A percentile compares a stretch with the other conserved stretches of the same genome.
These are phyloP conservation scores for Hartigia nigra DNA, from an alignment of 2,888 invertebrate species.

Conservation along the genomic window DNA sequence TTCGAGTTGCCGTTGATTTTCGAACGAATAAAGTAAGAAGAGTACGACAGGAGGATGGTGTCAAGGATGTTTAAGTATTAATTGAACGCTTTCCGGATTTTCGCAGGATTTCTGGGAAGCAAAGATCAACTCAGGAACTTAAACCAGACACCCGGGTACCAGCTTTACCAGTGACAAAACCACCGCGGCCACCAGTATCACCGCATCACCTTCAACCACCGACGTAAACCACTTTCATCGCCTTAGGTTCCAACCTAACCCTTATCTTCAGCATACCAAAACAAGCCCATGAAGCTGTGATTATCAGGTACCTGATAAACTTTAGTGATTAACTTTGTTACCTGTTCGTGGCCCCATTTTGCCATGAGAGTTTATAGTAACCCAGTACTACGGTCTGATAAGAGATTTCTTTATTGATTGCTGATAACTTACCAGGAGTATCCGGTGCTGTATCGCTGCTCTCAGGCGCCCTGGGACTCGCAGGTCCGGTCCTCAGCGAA, in stretches of 20 bases:
- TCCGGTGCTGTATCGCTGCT: slow-evolving; percentile 48
- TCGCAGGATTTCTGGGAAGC: background rate
- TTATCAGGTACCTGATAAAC: background rate
- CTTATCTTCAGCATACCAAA: background rate
- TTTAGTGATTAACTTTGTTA: background rate
- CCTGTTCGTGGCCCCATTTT: background rate
- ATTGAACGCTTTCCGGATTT: slow-evolving; percentile 44
- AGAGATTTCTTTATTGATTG: background rate
- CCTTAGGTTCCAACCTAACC: background rate
- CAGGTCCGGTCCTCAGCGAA: slow-evolving; percentile 42
- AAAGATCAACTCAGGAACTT: slow-evolving; percentile 19
- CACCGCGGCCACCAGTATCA: background rate
- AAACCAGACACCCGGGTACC: slow-evolving; percentile 16
- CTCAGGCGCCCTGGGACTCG: slow-evolving; percentile 44
- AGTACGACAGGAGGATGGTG: slow-evolving; percentile 14
- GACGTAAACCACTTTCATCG: background rate
- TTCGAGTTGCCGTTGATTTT: slow-evolving; percentile 10
- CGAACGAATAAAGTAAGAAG: slow-evolving; percentile 5
- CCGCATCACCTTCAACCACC: slow-evolving; percentile 9
- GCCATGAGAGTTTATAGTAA: background rate
- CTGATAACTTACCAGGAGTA: slow-evolving; percentile 43
- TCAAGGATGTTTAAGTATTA: slow-evolving; percentile 41
- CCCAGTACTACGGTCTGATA: background rate
- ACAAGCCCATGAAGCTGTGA: background rate
- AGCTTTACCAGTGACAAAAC: background rate